Evolutionary conservation across 2,113 vertebrate species (phyloP).

Genomic region (Tetrax tetrax): DNA sequence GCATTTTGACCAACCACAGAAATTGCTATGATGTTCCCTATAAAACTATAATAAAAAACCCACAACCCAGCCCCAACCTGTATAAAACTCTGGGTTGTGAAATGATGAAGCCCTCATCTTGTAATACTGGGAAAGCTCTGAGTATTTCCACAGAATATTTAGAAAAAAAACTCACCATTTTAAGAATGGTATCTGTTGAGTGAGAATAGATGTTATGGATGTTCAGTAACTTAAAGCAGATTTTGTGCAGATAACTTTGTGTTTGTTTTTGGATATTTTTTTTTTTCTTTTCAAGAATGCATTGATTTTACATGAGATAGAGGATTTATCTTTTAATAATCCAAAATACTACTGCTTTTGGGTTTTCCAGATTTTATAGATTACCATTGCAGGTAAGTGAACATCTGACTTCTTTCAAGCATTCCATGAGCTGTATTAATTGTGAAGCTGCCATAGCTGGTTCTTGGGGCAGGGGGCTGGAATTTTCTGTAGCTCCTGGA

Average conservation of each 20-base stretch:
- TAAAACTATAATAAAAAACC: neutral
- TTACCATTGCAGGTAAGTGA: neutral
- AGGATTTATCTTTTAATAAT: neutral
- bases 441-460: neutral
- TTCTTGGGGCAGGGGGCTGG: neutral
- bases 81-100: neutral
- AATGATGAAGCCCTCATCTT: neutral
- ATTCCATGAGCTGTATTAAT: neutral
- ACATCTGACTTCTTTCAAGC: neutral
- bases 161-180: neutral
- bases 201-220: neutral
- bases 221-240: neutral
- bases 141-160: neutral
- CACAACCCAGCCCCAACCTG: rapidly evolving
- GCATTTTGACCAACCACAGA: neutral
- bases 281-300: neutral
- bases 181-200: neutral
- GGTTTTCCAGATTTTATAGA: neutral
- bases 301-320: neutral
- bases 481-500: neutral
- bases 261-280: neutral
- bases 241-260: neutral
- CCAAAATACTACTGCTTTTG: neutral
- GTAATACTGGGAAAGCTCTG: neutral
- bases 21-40: neutral